Conservation (phyloP, 2,113 vertebrate species). For the Ailurus styani region DNA sequence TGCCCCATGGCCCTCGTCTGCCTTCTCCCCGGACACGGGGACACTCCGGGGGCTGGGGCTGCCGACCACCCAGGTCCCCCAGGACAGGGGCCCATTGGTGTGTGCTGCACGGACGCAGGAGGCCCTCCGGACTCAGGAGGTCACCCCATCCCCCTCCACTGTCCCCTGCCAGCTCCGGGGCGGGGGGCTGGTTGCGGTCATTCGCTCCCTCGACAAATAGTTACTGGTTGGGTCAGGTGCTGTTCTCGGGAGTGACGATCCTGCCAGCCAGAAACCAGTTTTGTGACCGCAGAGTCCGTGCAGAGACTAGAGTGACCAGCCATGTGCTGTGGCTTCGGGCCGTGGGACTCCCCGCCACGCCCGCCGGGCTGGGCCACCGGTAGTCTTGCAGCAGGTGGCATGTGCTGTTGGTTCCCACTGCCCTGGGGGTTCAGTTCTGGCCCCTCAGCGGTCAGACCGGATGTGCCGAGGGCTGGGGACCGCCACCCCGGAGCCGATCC, state of each 20-base stretch:
- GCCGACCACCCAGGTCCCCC: fast-evolving
- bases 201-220: not conserved
- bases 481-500: fast-evolving
- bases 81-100: not conserved
- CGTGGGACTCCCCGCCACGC: fast-evolving
- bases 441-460: not conserved
- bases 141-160: not conserved
- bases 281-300: not conserved
- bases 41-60: not conserved
- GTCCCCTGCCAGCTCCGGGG: fast-evolving
- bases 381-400: not conserved
- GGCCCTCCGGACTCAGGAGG: not conserved
- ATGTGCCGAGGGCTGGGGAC: not conserved
- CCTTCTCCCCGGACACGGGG: not conserved
- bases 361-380: fast-evolving
- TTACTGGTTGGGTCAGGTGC: not conserved
- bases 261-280: not conserved
- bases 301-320: not conserved
- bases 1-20: not conserved
- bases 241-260: not conserved
- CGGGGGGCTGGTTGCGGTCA: no score
- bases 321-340: not conserved
- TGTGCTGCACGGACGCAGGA: not conserved
- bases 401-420: not conserved
- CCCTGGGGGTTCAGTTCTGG: not conserved